Percentiles rank a stretch among this genome's conserved stretches.
These are phyloP conservation scores for Abrostola triplasia DNA, from an alignment of 2,888 invertebrate genomes.

Conservation along the genomic window DNA sequence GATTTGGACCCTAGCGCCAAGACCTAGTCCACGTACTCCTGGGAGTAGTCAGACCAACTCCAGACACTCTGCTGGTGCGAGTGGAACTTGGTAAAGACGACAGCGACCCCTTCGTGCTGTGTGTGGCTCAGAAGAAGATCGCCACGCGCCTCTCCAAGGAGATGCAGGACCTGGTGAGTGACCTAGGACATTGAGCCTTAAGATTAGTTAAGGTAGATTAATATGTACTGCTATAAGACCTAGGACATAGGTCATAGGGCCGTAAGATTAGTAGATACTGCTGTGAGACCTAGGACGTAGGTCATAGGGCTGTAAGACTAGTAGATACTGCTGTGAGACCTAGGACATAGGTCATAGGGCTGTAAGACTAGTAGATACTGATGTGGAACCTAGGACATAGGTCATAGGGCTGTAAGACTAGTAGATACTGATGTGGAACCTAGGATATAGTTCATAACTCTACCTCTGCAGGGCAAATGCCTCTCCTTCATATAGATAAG, in stretches of 20 bases:
- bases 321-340: not conserved
- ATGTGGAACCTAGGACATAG: slow-evolving; percentile 93
- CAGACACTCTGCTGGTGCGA: slow-evolving; percentile 95
- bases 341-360: not conserved
- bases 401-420: not conserved
- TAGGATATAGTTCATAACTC: not conserved
- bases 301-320: not conserved
- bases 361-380: slow-evolving; percentile 9
- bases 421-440: not conserved
- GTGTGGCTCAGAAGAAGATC: slow-evolving; percentile 96
- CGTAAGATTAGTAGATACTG: not conserved
- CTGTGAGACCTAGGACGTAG: not conserved
- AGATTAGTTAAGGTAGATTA: not conserved
- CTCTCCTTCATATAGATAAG: no score
- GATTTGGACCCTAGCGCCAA: slow-evolving; percentile 90
- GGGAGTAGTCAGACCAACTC: slow-evolving; percentile 94
- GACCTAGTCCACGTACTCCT: slow-evolving; percentile 96
- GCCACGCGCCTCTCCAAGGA: slow-evolving; percentile 95
- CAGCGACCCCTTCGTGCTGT: slow-evolving; percentile 97
- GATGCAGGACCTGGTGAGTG: slow-evolving; percentile 95
- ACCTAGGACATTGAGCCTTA: rapidly evolving
- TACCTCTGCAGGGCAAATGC: no score
- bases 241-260: not conserved
- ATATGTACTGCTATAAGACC: not conserved
- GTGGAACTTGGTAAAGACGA: slow-evolving; percentile 96